These are phyloP conservation scores for Xanthia icteritia DNA, from an alignment of 2,888 invertebrate species.

Conservation along the genomic window DNA sequence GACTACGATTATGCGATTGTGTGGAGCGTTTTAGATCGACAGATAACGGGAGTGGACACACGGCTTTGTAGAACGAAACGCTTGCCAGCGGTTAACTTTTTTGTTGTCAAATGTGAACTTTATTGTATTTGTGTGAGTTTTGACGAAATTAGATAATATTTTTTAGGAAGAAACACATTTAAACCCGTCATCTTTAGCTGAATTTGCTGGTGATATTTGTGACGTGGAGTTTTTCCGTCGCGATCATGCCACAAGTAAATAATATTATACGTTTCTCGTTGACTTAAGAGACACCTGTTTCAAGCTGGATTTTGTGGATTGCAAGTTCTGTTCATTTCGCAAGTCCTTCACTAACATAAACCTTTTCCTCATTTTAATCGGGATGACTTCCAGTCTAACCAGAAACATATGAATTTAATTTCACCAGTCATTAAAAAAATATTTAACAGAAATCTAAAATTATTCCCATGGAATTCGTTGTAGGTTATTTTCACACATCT, in stretches of 20 bases:
- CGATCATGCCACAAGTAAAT: no score
- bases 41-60: constrained; percentile 80
- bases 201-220: not conserved
- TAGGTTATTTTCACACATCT: not conserved
- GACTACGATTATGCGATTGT: constrained; percentile 87
- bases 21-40: constrained; percentile 85
- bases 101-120: not conserved
- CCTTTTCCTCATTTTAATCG: not conserved
- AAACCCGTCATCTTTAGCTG: not conserved
- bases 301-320: not conserved
- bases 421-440: no score
- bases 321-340: not conserved
- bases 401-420: not conserved
- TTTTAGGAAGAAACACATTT: not conserved
- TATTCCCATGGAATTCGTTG: not conserved
- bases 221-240: not conserved
- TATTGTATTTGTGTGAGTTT: not conserved
- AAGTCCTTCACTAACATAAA: not conserved
- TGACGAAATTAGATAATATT: not conserved
- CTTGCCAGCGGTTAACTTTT: not conserved
- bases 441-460: no score
- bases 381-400: not conserved
- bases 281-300: not conserved
- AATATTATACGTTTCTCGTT: no score
- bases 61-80: constrained; percentile 48